Conservation (phyloP, 2,113 vertebrate species). For the Okapia johnstoni region DNA sequence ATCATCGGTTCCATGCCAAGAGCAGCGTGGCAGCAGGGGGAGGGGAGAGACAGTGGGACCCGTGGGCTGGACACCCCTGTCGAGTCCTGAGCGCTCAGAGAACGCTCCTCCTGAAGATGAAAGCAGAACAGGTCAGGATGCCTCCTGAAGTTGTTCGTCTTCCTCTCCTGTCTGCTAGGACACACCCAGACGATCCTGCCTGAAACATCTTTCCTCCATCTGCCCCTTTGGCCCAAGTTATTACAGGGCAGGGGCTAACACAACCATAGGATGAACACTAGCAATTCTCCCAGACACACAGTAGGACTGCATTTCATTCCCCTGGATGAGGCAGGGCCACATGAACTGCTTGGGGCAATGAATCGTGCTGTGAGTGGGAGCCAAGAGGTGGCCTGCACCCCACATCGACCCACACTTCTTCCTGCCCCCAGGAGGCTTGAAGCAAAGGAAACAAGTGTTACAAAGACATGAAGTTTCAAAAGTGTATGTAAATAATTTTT, state of each 20-base stretch:
- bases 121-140: not conserved
- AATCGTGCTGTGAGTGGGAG: not conserved
- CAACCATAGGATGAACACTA: not conserved
- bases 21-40: fast-evolving
- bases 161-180: not conserved
- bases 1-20: not conserved
- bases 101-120: not conserved
- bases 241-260: not conserved
- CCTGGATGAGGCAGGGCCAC: not conserved
- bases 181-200: not conserved
- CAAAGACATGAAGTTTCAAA: not conserved
- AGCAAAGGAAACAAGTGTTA: not conserved
- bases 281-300: not conserved
- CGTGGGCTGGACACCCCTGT: not conserved
- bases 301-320: not conserved
- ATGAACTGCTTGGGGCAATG: not conserved
- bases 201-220: not conserved
- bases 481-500: not conserved
- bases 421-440: not conserved
- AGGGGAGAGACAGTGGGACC: not conserved
- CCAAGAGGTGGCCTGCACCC: not conserved
- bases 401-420: not conserved
- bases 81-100: not conserved
- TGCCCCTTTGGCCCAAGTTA: not conserved
- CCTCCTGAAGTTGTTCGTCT: not conserved